Base-by-base conservation (phyloP, 2,888 invertebrate species). In the Sesia bembeciformis region DNA sequence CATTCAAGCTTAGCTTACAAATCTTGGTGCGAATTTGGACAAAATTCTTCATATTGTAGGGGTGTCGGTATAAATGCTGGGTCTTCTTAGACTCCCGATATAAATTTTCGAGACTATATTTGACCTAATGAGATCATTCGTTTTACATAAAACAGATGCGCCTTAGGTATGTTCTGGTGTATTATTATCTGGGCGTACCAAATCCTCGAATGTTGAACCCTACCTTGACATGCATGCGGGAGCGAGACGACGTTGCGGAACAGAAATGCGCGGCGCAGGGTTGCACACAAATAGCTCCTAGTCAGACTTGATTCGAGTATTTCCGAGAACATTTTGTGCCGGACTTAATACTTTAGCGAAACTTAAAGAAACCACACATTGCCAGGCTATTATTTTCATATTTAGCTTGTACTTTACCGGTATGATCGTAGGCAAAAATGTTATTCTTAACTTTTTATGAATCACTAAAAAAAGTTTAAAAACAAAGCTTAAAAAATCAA, bases 191-290 rank as follows among this genome's bases (percentile, higher is more conserved):
- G 70, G 72, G 73, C 70, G 80, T 67, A 78, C 77, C 67, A 77
- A 81, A 85, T 84, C 82, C 81, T 84, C 87, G 88, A 85, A 80
- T 88, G 74, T 86, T 88, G 88, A 88, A 88, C 88, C 81, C 88
- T 86, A 88, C 88, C 88, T 88, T 88, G 88, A 88, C 88, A 87
- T 81, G 88, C 70, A 84, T 87, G 87, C 76, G 78, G 67, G 83
- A 82, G 77, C 71, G 84, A 78, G 79, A 81, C 70, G 70, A 73
- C 72, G 71, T 76, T 68, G 76, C 79, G 81, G 83, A 81, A 79
- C 81, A 72, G 81, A 77, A 74, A 76, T 78, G 78, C 77, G 74
- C 68, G 66, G 70, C 74, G 76, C 84, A 84, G 84, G 81, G 82
- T 79, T 87, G 81, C 77, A 81, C 87, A 76, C 71, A 88, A 88